Percentiles rank a stretch among this genome's conserved stretches.
Evolutionary conservation across 2,888 invertebrate species (phyloP).

Genomic region (Heteromyza rotundicornis): DNA sequence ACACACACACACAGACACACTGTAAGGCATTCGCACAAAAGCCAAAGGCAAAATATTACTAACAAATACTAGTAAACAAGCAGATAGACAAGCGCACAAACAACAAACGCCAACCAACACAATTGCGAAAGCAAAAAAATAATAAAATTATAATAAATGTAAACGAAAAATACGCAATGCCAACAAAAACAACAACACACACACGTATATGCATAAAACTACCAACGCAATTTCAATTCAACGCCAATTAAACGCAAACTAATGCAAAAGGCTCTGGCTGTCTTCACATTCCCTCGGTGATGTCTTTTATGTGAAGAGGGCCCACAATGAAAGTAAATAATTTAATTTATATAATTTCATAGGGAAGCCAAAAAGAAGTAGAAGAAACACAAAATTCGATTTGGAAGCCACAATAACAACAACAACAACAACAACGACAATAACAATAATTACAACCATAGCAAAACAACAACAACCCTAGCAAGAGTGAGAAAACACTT

Average conservation of each 20-base stretch:
- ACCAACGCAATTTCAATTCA: not conserved
- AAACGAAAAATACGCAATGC: not conserved
- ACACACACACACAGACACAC: not conserved
- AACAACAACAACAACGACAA: constrained; percentile 19
- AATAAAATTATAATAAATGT: constrained; percentile 2
- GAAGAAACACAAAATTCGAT: no score
- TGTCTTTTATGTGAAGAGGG: no score
- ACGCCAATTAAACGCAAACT: not conserved
- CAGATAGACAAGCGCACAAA: not conserved
- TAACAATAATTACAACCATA: constrained; percentile 22
- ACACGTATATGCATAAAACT: not conserved
- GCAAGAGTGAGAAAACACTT: constrained; percentile 2
- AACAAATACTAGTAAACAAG: not conserved
- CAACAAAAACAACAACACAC: not conserved
- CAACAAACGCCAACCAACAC: not conserved
- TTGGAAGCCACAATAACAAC: constrained; percentile 11
- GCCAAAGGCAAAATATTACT: not conserved
- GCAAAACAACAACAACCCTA: constrained; percentile 18
- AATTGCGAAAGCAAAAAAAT: not conserved
- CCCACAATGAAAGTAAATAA: not conserved
- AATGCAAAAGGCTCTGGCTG: not conserved
- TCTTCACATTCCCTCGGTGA: no score
- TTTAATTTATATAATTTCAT: not conserved
- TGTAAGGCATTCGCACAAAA: no score
- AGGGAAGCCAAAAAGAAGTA: not conserved